Percentiles rank a stretch among this genome's conserved stretches.
phyloP scores from a whole-genome alignment of 23 tunicate genomes.

The Oikopleura albicans region DNA sequence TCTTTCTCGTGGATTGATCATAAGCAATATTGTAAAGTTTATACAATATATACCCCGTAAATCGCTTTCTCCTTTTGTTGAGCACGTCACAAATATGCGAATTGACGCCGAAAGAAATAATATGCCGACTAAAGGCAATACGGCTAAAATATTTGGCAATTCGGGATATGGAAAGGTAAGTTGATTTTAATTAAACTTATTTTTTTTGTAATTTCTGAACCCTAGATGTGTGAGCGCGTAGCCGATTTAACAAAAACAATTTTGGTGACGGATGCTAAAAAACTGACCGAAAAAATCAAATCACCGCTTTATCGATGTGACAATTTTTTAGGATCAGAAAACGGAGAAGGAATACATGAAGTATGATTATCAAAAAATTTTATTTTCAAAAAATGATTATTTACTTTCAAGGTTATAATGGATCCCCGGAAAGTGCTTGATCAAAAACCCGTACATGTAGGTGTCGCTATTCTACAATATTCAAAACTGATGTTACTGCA shows the following conservation, averaged over 20 bases:
- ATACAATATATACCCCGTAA: background rate
- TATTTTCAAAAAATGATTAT: no score
- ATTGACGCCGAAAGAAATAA: background rate
- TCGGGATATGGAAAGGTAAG: background rate
- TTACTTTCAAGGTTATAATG: no score
- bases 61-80: background rate
- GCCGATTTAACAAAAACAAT: background rate
- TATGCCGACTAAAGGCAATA: background rate
- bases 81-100: background rate
- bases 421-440: background rate
- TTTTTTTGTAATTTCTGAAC: no score
- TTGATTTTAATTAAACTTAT: no score
- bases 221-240: background rate
- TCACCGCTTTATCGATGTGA: background rate
- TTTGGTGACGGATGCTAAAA: background rate
- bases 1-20: background rate
- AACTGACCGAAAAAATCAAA: background rate
- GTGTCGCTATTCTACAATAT: background rate
- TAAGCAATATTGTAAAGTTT: background rate
- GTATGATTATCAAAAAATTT: no score
- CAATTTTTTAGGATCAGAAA: background rate
- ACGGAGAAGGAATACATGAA: background rate
- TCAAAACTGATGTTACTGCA: background rate
- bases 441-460: background rate
- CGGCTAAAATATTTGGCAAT: background rate